Evolutionary conservation across 2,888 invertebrate species (phyloP), one percentile per base, ranked within the genome.

Genomic region (Lasioglossum calceatum): DNA sequence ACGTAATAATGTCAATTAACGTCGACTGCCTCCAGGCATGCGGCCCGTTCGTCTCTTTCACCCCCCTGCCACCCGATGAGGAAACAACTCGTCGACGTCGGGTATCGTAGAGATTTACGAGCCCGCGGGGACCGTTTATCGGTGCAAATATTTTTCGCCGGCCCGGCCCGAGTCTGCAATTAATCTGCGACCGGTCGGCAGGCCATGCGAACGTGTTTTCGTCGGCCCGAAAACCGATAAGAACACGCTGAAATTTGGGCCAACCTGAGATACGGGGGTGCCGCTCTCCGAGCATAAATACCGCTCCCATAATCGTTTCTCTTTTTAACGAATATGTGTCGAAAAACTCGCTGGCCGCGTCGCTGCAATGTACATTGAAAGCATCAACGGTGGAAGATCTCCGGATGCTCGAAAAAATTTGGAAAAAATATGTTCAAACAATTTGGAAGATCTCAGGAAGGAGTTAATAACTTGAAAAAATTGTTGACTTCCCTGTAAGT

Each of bases 1-100:
- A 75, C 78, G 80, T 88, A 88, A 87, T 86, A 77, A 86, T 81
- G 67, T 81, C 84, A 77, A 88, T 88, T 88, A 88, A 82, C 80
- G 73, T 87, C 81, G 88, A 92, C 88, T 89, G 86, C 89, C 27
- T 77, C 64, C 73, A 77, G 87, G 86, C 91, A 89, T 90, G 92
- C 91, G 91, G 87, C 67, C 19, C 36, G 84, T 88, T 54, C 27
- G n/a, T 36, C 36, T 19, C 8, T n/a, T 39, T 70, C 23, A n/a
- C 12, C 39, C n/a, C 39, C 12, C n/a, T 39, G 23, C 70, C 70
- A 36, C 39, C 39, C 42, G 23, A 54, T 23, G 23, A 39, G 39
- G 39, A 39, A 36, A 70, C 39, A 39, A 23, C 70, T 70, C 70
- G 70, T 47, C 73, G 47, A 32, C 32, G 73, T 54, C 39, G 78